Conservation (phyloP, 2,113 vertebrate genomes). For the Oxygymnocypris stewartii region DNA sequence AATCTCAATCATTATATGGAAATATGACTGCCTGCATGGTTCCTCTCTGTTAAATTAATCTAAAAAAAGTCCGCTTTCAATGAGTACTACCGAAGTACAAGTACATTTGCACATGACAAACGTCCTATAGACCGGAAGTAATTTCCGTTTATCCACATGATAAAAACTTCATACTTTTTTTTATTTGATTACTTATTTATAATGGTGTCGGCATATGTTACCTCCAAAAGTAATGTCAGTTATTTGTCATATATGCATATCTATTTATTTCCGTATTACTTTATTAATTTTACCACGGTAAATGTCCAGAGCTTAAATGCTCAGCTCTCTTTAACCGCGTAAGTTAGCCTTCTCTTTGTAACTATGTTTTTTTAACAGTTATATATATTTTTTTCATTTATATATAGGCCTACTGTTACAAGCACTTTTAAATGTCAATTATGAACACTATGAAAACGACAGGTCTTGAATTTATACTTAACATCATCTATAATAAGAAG, state of each 20-base stretch:
- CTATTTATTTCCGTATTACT: neutral
- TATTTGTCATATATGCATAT: neutral
- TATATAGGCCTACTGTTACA: neutral
- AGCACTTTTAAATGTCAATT: no score
- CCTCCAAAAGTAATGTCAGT: neutral
- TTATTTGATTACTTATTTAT: neutral
- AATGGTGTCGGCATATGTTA: neutral
- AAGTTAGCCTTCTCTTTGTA: no score
- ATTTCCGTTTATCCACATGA: neutral
- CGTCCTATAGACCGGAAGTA: neutral
- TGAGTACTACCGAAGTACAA: no score
- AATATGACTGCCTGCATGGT: neutral
- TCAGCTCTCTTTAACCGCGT: no score
- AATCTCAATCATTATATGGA: neutral
- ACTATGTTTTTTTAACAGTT: no score
- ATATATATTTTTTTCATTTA: no score
- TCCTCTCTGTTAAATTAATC: neutral
- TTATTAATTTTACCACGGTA: neutral
- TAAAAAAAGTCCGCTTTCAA: neutral
- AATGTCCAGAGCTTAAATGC: neutral
- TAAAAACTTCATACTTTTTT: neutral
- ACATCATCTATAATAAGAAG: neutral
- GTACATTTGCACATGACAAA: neutral
- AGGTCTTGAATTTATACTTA: neutral
- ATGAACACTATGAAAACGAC: neutral